Evolutionary conservation across 2,888 invertebrate genomes (phyloP).

Genomic region (Drosophila tanythrix): DNA sequence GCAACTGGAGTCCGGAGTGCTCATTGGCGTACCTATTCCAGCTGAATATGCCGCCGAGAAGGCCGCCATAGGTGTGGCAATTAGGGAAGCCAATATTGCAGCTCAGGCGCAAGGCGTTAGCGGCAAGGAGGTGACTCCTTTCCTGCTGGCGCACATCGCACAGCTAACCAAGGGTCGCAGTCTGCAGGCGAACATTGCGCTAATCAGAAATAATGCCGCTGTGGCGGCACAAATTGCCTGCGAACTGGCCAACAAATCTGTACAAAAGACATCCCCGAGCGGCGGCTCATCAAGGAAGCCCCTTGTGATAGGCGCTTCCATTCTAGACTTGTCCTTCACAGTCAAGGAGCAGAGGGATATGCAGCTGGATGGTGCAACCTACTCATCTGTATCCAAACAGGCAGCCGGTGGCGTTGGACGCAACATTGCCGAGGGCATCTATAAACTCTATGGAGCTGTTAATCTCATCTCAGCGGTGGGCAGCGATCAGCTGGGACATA

Average conservation of each 20-base stretch:
- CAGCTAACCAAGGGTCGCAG: constrained; percentile 93
- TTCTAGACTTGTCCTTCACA: constrained; percentile 90
- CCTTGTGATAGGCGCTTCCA: constrained; percentile 92
- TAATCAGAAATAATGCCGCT: constrained; percentile 96
- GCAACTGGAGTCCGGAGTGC: constrained; percentile 89
- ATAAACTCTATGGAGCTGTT: constrained; percentile 88
- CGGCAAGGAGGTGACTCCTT: constrained; percentile 97
- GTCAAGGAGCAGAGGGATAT: constrained; percentile 86
- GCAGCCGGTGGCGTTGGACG: constrained; percentile 96
- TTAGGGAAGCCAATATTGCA: constrained; percentile 88
- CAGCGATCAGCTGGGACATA: constrained; percentile 87
- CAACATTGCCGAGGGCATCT: constrained; percentile 95
- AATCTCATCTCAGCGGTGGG: constrained; percentile 92
- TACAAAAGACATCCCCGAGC: not conserved
- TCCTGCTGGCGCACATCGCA: constrained; percentile 91
- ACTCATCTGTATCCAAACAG: constrained; percentile 88
- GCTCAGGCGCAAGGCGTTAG: constrained; percentile 87
- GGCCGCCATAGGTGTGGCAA: constrained; percentile 88
- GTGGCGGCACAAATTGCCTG: constrained; percentile 93
- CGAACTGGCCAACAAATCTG: constrained; percentile 83
- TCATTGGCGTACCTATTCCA: constrained; percentile 97
- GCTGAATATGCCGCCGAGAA: constrained; percentile 87
- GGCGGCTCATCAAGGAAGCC: constrained; percentile 50
- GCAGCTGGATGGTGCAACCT: constrained; percentile 92
- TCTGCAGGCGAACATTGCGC: constrained; percentile 93